Evolutionary conservation across 2,888 invertebrate species (phyloP), one percentile per base, ranked within the genome.

Genomic region (Athalia rosae): DNA sequence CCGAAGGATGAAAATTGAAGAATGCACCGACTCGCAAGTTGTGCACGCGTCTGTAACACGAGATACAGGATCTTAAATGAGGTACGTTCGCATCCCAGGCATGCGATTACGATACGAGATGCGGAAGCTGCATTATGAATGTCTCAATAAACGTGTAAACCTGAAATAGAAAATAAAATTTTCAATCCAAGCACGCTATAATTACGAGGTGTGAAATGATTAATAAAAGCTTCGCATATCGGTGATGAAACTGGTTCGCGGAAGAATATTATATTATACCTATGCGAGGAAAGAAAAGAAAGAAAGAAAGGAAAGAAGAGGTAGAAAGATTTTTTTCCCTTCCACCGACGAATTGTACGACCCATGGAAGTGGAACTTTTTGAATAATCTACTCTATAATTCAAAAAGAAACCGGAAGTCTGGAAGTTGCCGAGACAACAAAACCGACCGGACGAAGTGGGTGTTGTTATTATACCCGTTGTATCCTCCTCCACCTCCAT

Each of bases 341-440:
- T 59, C 61, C 7, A 11, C 61, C 11, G 8, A 7, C 61, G 1
- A 3, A 59, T 7, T 50, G 50, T 50, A 50, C n/a, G n/a, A 62
- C 62, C 41, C 63, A 43, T 11, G 63, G 13, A 63, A 13, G 63
- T 45, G 63, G 43, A 63, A 63, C 47, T 47, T 28, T 28, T 64
- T 47, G 47, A 45, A 64, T 64, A 64, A 47, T 67, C 28, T 3
- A 58, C 45, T 28, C 11, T n/a, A 66, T 61, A 48, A 62, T 59
- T 15, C 7, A 50, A 43, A 62, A 74, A n/a, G 61, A 74, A 74
- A 74, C 74, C 74, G 74, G 74, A 74, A 74, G 74, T 59, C 47
- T 59, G 61, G 50, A 45, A 11, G 7, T 48, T 41, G 48, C 28
- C 48, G 74, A 50, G 15, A 62, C 59, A 45, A 71, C 56, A 71